phyloP scores from a whole-genome alignment of 2,797 vertebrate genomes.

The Eurystomus glaucurus region DNA sequence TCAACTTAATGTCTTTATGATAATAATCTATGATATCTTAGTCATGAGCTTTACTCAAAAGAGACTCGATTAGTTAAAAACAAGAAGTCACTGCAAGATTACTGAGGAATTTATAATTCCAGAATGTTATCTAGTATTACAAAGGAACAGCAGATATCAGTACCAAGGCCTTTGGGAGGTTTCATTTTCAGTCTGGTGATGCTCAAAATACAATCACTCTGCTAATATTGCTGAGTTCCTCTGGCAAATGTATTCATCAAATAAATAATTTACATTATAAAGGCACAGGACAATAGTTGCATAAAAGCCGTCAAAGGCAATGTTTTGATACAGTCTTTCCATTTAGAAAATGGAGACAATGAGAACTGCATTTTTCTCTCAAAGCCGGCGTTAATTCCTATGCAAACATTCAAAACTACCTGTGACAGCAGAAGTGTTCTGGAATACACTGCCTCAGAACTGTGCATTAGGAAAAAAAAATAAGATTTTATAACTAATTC shows the following conservation, averaged over 20 bases:
- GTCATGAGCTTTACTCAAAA: slow-evolving; percentile 37
- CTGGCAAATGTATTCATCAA: slow-evolving; percentile 60
- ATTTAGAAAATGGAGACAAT: slow-evolving; percentile 1
- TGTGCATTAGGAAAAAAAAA: neutral
- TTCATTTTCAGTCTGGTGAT: slow-evolving; percentile 7
- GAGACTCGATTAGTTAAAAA: slow-evolving; percentile 10
- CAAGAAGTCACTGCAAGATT: slow-evolving; percentile 23
- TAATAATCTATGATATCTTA: neutral
- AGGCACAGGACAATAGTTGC: slow-evolving; percentile 1
- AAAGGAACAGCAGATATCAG: neutral
- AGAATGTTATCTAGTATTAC: neutral
- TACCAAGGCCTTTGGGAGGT: neutral
- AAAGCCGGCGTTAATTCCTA: neutral
- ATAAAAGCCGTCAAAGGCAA: neutral
- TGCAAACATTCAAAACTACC: neutral
- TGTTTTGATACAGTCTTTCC: slow-evolving; percentile 19
- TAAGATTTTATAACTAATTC: neutral
- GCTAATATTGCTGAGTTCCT: neutral
- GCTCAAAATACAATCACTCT: neutral
- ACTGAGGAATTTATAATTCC: neutral
- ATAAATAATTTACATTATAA: slow-evolving; percentile 80
- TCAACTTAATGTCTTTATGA: slow-evolving; percentile 38
- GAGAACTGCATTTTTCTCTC: neutral
- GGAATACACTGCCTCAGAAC: neutral
- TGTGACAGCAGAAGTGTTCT: neutral